These are phyloP conservation scores for Sycobia sp. DNA, from an alignment of 1,140 invertebrate species.

Conservation along the genomic window DNA sequence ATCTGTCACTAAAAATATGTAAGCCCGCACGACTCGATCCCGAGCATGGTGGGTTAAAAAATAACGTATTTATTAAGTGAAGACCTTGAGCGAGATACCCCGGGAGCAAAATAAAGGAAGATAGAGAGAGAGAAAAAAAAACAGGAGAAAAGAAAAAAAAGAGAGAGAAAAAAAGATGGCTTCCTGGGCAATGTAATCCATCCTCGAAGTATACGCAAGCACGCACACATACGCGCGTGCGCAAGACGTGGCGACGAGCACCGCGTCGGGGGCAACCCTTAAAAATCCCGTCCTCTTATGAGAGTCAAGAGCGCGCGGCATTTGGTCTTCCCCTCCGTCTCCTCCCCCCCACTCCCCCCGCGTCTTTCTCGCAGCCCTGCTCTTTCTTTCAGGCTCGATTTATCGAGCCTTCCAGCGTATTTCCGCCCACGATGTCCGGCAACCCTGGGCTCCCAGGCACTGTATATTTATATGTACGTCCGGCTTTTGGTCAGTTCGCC, in stretches of 20 bases:
- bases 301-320: not conserved
- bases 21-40: too few species aligned
- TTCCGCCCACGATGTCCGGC: slow-evolving; percentile 28
- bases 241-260: not conserved
- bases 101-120: not conserved
- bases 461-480: too few species aligned
- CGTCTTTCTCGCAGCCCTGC: too few species aligned
- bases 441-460: too few species aligned
- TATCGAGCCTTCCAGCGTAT: slow-evolving; percentile 24
- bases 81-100: too few species aligned
- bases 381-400: slow-evolving; percentile 23
- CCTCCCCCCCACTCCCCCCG: not conserved
- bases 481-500: too few species aligned
- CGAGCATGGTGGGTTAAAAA: too few species aligned
- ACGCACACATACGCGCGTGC: too few species aligned
- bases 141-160: not conserved
- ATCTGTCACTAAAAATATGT: too few species aligned
- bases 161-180: slow-evolving; percentile 12
- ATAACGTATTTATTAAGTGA: too few species aligned
- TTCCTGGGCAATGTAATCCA: slow-evolving; percentile 8
- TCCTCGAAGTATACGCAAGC: not conserved
- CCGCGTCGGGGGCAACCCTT: slow-evolving; percentile 16
- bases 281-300: slow-evolving; percentile 17
- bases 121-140: not conserved
- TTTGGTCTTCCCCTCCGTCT: too few species aligned